phyloP scores from a whole-genome alignment of 2,113 vertebrate genomes.

The Pelobates fuscus region DNA sequence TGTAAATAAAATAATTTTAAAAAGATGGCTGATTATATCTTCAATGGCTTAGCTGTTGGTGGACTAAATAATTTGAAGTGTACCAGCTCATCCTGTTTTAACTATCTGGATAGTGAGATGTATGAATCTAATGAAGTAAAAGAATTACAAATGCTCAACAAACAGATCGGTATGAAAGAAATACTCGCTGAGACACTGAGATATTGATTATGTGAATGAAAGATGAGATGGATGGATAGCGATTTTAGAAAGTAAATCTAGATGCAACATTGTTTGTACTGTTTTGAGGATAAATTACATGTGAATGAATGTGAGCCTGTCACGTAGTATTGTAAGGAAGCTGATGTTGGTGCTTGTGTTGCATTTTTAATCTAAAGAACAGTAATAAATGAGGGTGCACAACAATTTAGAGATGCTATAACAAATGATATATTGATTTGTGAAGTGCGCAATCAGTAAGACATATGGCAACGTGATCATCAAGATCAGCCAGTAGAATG shows the following conservation, averaged over 20 bases:
- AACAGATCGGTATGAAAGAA: too few species aligned
- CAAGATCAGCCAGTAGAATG: background rate
- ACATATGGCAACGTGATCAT: conserved; percentile 22
- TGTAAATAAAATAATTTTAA: too few species aligned
- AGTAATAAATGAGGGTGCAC: conserved; percentile 8
- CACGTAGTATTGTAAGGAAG: background rate
- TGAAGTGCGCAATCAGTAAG: background rate
- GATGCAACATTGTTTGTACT: background rate
- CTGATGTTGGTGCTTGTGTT: background rate
- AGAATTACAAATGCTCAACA: too few species aligned
- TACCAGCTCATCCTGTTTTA: too few species aligned
- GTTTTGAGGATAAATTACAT: background rate
- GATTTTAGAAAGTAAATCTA: background rate
- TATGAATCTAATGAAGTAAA: too few species aligned
- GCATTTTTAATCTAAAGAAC: conserved; percentile 19
- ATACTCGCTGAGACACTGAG: too few species aligned
- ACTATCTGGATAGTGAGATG: too few species aligned
- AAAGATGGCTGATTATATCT: too few species aligned
- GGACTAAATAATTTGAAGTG: too few species aligned
- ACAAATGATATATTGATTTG: conserved; percentile 35
- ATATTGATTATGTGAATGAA: too few species aligned
- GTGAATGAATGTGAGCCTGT: background rate
- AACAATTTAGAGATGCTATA: background rate
- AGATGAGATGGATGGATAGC: too few species aligned
- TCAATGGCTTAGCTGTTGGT: too few species aligned